Conservation (phyloP, 2,888 invertebrate genomes). For the Philereme transversata region DNA sequence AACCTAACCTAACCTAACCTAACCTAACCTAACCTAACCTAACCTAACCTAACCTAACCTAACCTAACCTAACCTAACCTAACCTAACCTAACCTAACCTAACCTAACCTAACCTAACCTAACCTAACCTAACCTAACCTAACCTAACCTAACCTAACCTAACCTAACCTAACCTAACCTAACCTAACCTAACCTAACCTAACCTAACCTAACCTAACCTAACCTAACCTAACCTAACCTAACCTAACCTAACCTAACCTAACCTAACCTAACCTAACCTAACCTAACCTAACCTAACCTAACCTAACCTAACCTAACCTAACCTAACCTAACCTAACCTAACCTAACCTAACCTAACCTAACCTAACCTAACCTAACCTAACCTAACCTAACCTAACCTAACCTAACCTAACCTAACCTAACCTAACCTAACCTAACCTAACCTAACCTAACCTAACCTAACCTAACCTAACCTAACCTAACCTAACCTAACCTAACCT, state of each 20-base stretch:
- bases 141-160: conserved; percentile 41
- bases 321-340: conserved; percentile 25
- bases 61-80: conserved; percentile 30
- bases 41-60: conserved; percentile 32
- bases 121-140: conserved; percentile 33
- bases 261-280: too few species aligned
- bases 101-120: conserved; percentile 35
- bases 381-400: conserved; percentile 35
- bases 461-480: conserved; percentile 34
- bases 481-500: conserved; percentile 32
- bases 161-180: conserved; percentile 43
- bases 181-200: conserved; percentile 36
- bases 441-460: conserved; percentile 41
- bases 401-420: conserved; percentile 43
- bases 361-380: conserved; percentile 33
- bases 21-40: conserved; percentile 36
- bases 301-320: conserved; percentile 26
- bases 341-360: conserved; percentile 39
- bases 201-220: conserved; percentile 39
- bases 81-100: conserved; percentile 37
- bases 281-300: too few species aligned
- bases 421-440: conserved; percentile 38
- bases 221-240: conserved; percentile 41
- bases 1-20: conserved; percentile 37
- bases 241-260: too few species aligned